Evolutionary conservation across 2,888 invertebrate genomes (phyloP).

Genomic region (Caenorhabditis sp.): DNA sequence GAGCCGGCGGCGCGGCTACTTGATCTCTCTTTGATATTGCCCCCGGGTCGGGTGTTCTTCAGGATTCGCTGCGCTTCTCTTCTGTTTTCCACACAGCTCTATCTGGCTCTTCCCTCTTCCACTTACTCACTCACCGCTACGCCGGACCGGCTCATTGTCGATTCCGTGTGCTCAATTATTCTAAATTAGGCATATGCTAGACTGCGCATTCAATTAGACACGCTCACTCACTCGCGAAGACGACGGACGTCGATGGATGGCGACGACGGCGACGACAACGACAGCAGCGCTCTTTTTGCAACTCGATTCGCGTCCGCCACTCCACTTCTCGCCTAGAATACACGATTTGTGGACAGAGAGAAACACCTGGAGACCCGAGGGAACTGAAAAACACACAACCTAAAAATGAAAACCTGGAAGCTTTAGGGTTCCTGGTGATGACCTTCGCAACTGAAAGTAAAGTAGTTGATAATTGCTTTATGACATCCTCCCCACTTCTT

Average conservation of each 20-base stretch:
- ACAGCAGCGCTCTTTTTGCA: background rate
- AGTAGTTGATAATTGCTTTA: conserved; percentile 50
- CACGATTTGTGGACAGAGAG: background rate
- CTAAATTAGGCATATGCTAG: conserved; percentile 53
- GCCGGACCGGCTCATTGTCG: conserved; percentile 26
- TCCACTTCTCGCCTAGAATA: background rate
- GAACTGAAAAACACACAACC: background rate
- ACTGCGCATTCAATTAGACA: conserved; percentile 49
- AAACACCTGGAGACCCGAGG: background rate
- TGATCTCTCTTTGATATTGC: too few relatives aligned
- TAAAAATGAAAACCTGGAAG: background rate
- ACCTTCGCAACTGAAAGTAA: conserved; percentile 9
- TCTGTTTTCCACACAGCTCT: too few relatives aligned
- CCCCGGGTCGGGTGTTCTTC: too few relatives aligned
- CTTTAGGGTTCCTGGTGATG: background rate
- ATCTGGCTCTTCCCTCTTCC: too few relatives aligned
- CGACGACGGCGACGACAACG: background rate
- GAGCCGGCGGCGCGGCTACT: too few relatives aligned
- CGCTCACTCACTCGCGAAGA: conserved; percentile 33
- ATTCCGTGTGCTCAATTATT: conserved; percentile 46
- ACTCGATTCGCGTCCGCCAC: conserved; percentile 7
- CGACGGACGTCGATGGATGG: background rate
- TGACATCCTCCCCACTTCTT: conserved; percentile 14
- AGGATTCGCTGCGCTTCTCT: too few relatives aligned
- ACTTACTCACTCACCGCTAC: too few relatives aligned